Evolutionary conservation across 2,888 invertebrate species (phyloP).

Genomic region (Heliconius ismenius): DNA sequence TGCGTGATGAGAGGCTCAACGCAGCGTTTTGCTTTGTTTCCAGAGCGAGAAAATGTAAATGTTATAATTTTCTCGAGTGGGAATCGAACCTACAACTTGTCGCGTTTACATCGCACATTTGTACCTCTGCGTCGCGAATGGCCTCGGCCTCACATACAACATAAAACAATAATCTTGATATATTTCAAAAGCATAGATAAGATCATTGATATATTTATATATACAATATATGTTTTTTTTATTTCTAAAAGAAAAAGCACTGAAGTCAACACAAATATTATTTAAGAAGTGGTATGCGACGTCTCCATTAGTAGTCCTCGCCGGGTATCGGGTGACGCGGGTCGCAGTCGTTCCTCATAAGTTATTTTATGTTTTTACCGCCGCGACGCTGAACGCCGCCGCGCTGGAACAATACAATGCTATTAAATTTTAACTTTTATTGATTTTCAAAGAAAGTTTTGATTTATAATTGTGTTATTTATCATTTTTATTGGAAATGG

Average conservation of each 20-base stretch:
- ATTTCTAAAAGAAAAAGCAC: neutral
- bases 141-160: too few species aligned
- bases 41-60: too few species aligned
- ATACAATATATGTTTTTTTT: neutral
- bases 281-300: constrained; percentile 15
- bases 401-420: constrained; percentile 13
- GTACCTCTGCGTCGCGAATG: too few species aligned
- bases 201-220: neutral
- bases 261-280: constrained; percentile 1
- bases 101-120: too few species aligned
- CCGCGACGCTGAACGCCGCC: neutral
- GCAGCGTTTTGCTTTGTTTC: too few species aligned
- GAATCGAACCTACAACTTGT: too few species aligned
- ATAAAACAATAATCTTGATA: too few species aligned
- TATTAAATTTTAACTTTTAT: constrained; percentile 25
- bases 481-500: neutral
- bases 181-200: too few species aligned
- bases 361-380: constrained; percentile 26
- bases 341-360: constrained; percentile 9
- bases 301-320: constrained; percentile 27
- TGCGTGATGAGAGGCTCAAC: too few species aligned
- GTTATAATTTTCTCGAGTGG: too few species aligned
- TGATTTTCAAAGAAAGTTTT: constrained; percentile 21
- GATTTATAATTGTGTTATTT: constrained; percentile 15
- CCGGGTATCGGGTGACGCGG: constrained; percentile 21